Evolutionary conservation across 2,797 vertebrate species (phyloP).

Genomic region (Choloepus didactylus): DNA sequence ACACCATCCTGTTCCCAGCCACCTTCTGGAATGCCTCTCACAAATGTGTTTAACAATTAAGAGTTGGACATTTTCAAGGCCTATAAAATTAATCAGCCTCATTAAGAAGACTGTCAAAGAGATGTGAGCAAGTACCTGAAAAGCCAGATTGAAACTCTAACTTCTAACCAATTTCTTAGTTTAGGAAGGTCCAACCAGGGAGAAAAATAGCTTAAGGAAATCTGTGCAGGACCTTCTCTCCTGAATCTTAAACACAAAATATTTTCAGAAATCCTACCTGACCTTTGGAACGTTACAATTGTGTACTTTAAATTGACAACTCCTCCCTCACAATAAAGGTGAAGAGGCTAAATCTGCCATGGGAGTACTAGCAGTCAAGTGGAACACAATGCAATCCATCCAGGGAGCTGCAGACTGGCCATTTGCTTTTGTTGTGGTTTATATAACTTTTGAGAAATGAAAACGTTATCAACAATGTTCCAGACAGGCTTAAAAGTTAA

Average conservation of each 20-base stretch:
- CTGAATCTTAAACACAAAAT: conserved; percentile 1
- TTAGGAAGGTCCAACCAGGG: not conserved
- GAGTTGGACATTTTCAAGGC: not conserved
- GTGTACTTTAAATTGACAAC: conserved; percentile 36
- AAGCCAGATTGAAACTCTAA: not conserved
- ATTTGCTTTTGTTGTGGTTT: not conserved
- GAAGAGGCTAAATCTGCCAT: conserved; percentile 56
- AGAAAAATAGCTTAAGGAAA: not conserved
- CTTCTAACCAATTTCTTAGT: conserved; percentile 31
- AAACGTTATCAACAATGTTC: conserved; percentile 5
- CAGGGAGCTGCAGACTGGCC: not conserved
- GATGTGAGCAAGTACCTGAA: not conserved
- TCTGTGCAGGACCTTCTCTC: not conserved
- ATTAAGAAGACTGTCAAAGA: not conserved
- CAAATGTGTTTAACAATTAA: not conserved
- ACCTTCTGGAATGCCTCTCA: not conserved
- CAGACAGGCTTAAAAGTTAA: not conserved
- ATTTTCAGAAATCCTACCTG: conserved; percentile 11
- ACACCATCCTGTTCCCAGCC: not conserved
- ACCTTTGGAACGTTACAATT: conserved; percentile 50
- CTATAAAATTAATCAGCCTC: not conserved
- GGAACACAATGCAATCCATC: not conserved
- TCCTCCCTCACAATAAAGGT: not conserved
- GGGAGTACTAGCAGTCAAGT: not conserved
- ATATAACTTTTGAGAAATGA: conserved; percentile 42